Conservation (phyloP, 2,113 vertebrate genomes). For the Athene cunicularia region DNA sequence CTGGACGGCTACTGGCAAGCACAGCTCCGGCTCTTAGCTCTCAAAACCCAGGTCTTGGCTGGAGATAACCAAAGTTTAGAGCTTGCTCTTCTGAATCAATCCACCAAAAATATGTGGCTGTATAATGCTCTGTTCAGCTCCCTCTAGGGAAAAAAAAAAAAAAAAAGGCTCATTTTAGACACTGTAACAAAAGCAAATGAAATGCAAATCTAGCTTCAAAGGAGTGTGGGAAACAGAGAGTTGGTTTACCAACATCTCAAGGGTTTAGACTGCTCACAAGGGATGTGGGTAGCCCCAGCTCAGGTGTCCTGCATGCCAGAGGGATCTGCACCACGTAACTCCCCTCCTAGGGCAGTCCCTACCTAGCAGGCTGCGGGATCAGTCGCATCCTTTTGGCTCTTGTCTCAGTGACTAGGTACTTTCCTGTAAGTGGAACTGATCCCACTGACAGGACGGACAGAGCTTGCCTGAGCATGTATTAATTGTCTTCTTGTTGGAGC, state of each 20-base stretch:
- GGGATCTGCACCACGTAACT: background rate
- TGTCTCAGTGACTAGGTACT: background rate
- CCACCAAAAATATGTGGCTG: background rate
- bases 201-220: constrained; percentile 48
- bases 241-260: background rate
- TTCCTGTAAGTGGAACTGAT: background rate
- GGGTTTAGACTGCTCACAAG: background rate
- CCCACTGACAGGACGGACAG: background rate
- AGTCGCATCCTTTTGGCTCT: background rate
- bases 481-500: background rate
- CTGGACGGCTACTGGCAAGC: rapidly evolving
- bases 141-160: background rate
- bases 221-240: background rate
- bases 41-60: background rate
- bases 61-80: background rate
- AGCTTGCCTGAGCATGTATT: background rate
- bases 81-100: background rate
- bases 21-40: background rate
- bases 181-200: constrained; percentile 15
- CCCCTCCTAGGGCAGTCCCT: background rate
- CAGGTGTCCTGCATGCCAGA: background rate
- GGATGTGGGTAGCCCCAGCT: background rate
- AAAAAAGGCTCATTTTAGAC: background rate
- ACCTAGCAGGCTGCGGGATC: background rate
- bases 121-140: background rate